Conservation (phyloP, 1,140 invertebrate species). For the Aphelinus certus region DNA sequence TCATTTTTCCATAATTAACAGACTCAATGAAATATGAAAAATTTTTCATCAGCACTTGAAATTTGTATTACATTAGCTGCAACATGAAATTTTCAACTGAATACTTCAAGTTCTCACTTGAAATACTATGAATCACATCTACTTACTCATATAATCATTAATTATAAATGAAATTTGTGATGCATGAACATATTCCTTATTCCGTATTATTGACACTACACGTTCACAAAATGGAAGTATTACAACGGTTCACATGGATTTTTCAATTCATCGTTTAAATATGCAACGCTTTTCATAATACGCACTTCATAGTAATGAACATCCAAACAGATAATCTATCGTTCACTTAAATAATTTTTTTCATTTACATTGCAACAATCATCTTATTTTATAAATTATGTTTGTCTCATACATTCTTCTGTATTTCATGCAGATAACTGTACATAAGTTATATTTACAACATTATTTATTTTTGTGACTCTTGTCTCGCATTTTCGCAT, state of each 20-base stretch:
- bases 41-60: background rate
- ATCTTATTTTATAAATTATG: slow-evolving; percentile 30
- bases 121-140: slow-evolving; percentile 32
- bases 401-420: slow-evolving; percentile 6
- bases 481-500: slow-evolving; percentile 23
- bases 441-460: slow-evolving; percentile 35
- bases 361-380: slow-evolving; percentile 27
- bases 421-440: slow-evolving; percentile 9
- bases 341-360: slow-evolving; percentile 11
- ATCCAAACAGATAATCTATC: slow-evolving; percentile 10
- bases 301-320: no score
- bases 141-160: slow-evolving; percentile 5
- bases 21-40: no score
- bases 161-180: background rate
- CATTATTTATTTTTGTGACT: slow-evolving; percentile 23
- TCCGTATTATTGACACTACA: slow-evolving; percentile 11
- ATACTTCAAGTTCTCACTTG: slow-evolving; percentile 2
- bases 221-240: slow-evolving; percentile 11
- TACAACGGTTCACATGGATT: background rate
- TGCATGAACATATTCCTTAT: slow-evolving; percentile 11
- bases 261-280: background rate
- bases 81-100: slow-evolving; percentile 1
- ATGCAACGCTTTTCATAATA: background rate
- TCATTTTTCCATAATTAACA: background rate
- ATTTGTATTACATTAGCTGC: slow-evolving; percentile 19